Evolutionary conservation across 2,113 vertebrate genomes (phyloP).

Genomic region (Hippopotamus amphibius): DNA sequence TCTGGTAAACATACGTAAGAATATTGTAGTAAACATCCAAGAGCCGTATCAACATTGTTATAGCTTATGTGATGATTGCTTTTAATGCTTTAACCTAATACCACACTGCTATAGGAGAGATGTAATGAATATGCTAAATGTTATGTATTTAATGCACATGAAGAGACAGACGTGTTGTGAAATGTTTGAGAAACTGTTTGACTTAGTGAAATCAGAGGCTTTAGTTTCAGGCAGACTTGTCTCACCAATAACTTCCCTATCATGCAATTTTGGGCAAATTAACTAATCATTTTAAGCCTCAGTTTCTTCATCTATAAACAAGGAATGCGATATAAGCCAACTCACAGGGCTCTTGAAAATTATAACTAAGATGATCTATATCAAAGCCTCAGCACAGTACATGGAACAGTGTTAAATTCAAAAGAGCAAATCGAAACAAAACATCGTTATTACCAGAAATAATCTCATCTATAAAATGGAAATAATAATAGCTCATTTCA

Average conservation of each 20-base stretch:
- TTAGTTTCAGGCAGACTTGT: background rate
- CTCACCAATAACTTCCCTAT: background rate
- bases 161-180: background rate
- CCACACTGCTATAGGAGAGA: too few relatives aligned
- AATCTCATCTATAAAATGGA: background rate
- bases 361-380: background rate
- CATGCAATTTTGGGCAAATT: background rate
- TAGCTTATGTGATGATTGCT: background rate
- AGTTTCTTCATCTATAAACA: constrained; percentile 24
- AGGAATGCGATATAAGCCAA: background rate
- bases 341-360: background rate
- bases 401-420: background rate
- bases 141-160: background rate
- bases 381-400: background rate
- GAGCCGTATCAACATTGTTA: background rate
- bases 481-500: constrained; percentile 33
- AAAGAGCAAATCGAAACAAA: constrained; percentile 11
- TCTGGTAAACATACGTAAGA: background rate
- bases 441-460: constrained; percentile 5
- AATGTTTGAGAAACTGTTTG: background rate
- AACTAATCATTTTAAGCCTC: background rate
- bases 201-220: background rate
- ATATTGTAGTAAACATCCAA: background rate
- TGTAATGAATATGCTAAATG: background rate
- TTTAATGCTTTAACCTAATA: background rate